These are phyloP conservation scores for Oscheius sp. DNA, from an alignment of 1,140 invertebrate genomes.

Conservation along the genomic window DNA sequence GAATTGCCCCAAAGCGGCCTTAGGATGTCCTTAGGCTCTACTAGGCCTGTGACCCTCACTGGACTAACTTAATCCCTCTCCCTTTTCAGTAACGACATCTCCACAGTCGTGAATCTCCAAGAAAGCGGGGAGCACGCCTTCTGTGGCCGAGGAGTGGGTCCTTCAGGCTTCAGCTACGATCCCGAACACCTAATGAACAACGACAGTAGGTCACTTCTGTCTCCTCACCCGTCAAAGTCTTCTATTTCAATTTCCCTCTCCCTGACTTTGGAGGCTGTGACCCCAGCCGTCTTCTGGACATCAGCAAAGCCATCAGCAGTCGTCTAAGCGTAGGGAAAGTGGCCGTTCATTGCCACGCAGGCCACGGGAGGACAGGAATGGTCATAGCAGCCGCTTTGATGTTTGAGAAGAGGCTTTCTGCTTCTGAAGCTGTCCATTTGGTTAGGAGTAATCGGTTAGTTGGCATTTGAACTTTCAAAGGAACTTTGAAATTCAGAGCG, in stretches of 20 bases:
- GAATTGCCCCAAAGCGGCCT: too few relatives aligned
- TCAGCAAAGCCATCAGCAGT: slow-evolving; percentile 24
- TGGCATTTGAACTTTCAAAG: too few relatives aligned
- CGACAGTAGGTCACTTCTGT: slow-evolving; percentile 19
- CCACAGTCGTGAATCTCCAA: slow-evolving; percentile 34
- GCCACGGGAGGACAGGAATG: slow-evolving; percentile 38
- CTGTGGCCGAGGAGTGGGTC: slow-evolving; percentile 23
- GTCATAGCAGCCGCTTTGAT: slow-evolving; percentile 28
- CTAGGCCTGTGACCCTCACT: too few relatives aligned
- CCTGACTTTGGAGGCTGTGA: slow-evolving; percentile 29
- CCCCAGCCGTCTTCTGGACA: slow-evolving; percentile 14
- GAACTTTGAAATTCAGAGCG: not conserved
- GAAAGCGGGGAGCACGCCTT: slow-evolving; percentile 29
- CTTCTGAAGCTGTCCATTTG: slow-evolving; percentile 20
- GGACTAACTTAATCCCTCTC: not conserved
- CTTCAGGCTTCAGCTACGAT: slow-evolving; percentile 32
- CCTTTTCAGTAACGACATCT: slow-evolving; percentile 5
- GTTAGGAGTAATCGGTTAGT: slow-evolving; percentile 1
- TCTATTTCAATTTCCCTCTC: slow-evolving; percentile 33
- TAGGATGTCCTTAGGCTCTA: too few relatives aligned
- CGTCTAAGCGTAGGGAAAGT: slow-evolving; percentile 15
- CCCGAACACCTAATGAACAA: slow-evolving; percentile 29
- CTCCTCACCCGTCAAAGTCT: slow-evolving; percentile 15
- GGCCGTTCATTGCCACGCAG: slow-evolving; percentile 37
- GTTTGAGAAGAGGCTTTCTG: slow-evolving; percentile 10